Evolutionary conservation across 2,113 vertebrate species (phyloP), one percentile per base, ranked within the genome.

Genomic region (Ahaetulla prasina): DNA sequence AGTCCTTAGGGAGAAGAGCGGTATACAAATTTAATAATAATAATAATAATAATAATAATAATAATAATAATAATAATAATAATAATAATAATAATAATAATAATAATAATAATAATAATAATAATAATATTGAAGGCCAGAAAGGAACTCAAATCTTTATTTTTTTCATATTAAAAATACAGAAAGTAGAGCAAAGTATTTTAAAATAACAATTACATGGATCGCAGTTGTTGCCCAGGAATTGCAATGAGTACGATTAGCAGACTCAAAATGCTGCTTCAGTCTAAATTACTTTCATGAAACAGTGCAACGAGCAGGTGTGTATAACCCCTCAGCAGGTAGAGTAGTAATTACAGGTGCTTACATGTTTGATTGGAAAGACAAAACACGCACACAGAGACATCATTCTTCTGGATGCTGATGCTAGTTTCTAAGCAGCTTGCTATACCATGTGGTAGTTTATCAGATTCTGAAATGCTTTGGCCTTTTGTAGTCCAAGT

Each of bases 161-260:
- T 96, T 95, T 96, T 96, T 93, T 90, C 91, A 93, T 96, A 97
- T 98, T 97, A 97, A 97, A 96, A 96, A 96, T 96, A 92, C 94
- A 92, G 95, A 96, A 96, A 93, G 85, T 96, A 93, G 95, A 94
- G 95, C 95, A 94, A 96, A 96, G 95, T 53, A 93, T 95, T 96
- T 97, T 96, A 96, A 96, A 97, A 96, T 96, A 97, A 98, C 97
- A 97, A 98, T 98, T 97, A 97, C 95, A 96, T 45, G 94, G 96
- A 94, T 97, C 94, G 95, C 95, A 89, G 85, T 97, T 97, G 93
- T 94, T 95, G 95, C 91, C 63, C 85, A 25, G 93, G 97, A 97
- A 98, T 97, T 97, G 97, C 95, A 96, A 95, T 84, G 95, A 97
- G 96, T 96, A 95, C 94, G 96, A 96, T 94, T 88, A 94, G 96